Percentiles rank a stretch among this genome's conserved stretches.
Conservation (phyloP, 2,888 invertebrate genomes). For the Chymomyza amoena region DNA sequence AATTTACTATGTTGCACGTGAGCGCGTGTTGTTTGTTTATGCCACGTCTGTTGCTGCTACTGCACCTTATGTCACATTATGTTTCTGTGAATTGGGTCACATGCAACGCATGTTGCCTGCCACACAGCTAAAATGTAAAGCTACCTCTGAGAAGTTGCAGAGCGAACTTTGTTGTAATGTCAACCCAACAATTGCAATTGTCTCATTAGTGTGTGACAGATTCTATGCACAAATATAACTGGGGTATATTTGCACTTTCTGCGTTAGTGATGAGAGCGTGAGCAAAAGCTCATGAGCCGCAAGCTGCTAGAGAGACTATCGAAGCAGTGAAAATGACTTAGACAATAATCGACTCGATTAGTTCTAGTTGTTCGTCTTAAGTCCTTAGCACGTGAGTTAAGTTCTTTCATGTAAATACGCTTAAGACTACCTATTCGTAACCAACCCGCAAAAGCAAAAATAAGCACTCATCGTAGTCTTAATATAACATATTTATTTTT, state of each 20-base stretch:
- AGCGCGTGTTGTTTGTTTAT: background rate
- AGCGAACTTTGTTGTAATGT: conserved; percentile 56
- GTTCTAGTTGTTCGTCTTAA: no score
- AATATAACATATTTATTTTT: no score
- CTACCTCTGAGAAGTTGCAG: conserved; percentile 50
- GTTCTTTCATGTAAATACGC: no score
- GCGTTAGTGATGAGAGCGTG: background rate
- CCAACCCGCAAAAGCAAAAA: no score
- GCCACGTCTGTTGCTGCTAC: background rate
- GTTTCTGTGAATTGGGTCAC: conserved; percentile 52
- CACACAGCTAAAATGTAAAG: conserved; percentile 11
- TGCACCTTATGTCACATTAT: conserved; percentile 70
- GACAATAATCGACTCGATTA: no score
- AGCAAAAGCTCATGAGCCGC: background rate
- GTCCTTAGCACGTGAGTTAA: no score
- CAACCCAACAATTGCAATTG: conserved; percentile 65
- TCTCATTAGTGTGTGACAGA: conserved; percentile 71
- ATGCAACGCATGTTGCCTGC: background rate
- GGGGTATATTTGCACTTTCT: no score
- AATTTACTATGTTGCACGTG: no score
- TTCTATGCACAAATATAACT: background rate
- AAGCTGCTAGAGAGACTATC: no score
- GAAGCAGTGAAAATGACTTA: no score
- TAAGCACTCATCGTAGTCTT: no score
- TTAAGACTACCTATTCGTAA: no score